Evolutionary conservation across 53 echinoderm and acorn worm species (phyloP).

Genomic region (Glandiceps talaboti): DNA sequence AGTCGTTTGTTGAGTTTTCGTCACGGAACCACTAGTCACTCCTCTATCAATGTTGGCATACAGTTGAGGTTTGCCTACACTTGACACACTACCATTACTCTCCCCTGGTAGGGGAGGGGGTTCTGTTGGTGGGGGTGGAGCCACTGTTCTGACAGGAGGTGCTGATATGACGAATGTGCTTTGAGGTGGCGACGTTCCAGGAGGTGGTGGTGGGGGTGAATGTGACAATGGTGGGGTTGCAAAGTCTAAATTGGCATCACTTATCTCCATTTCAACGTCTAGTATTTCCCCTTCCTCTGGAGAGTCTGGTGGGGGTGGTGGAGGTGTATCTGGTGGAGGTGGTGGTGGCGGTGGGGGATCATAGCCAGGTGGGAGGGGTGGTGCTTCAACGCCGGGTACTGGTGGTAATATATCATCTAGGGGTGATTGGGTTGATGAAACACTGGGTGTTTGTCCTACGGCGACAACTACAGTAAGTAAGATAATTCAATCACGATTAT

Average conservation of each 20-base stretch:
- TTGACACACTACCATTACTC: neutral
- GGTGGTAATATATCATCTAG: conserved; percentile 9
- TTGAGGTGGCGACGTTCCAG: conserved; percentile 16
- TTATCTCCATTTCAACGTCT: neutral
- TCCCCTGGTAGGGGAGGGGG: conserved; percentile 1
- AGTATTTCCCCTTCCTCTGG: neutral
- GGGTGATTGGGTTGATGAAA: conserved; percentile 3
- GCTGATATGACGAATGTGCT: conserved; percentile 5
- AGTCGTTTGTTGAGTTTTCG: conserved; percentile 15
- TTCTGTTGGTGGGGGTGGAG: conserved; percentile 16
- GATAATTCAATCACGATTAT: too few relatives aligned
- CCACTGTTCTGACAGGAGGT: neutral
- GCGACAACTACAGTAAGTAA: neutral
- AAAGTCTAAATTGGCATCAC: neutral
- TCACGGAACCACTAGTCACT: neutral
- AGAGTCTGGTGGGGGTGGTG: conserved; percentile 59
- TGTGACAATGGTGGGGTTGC: conserved; percentile 43
- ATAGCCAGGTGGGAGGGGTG: conserved; percentile 8
- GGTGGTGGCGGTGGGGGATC: conserved; percentile 45
- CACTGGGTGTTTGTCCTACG: neutral
- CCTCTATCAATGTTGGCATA: conserved; percentile 21
- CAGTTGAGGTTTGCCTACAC: conserved; percentile 72
- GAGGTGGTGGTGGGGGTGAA: conserved; percentile 46
- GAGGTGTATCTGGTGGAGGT: conserved; percentile 37
- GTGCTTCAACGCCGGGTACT: conserved; percentile 10